Base-by-base conservation (phyloP, 1,140 invertebrate species). In the Leptestheria dahalacensis region DNA sequence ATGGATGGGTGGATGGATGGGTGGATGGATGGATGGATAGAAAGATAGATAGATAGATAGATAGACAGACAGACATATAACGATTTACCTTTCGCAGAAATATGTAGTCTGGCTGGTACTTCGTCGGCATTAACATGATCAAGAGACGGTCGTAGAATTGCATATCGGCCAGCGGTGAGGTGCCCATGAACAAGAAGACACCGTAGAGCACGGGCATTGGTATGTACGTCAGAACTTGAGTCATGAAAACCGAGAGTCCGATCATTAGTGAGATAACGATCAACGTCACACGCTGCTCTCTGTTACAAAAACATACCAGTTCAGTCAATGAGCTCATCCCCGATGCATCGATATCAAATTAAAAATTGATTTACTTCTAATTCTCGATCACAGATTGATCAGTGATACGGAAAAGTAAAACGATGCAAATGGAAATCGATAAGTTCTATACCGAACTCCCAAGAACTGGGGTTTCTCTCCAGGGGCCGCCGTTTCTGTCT, bases 181-280 rank as follows among this genome's bases (percentile, higher is more conserved):
- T 74, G 59, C 81, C 81, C 80, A 83, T 83, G 68, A 79, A 83
- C 4, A 83, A 68, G 68, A 83, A 83, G 2, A 83, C 79, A 15
- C 81, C 81, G 68, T 78, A 83, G 24, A 83, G 69, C 10, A 83
- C 80, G 1, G 81, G 77, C 77, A 82, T 79, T 2, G 66, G 65
- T 51, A 64, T 67, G 57, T 67, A 69, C 53, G 62, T 63, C 49
- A 74, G 62, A 25, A 71, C 20, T n/a, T 65, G 63, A 1, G 70
- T 73, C 46, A 73, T 64, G 52, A 73, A 68, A 3, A 73, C 67
- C 11, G 70, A 71, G 10, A 72, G 61, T 9, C 72, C 70, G 41
- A 74, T 70, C 18, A 72, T 65, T 33, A 70, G 46, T 60, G 69
- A 73, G 26, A 74, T 70, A 3, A 69, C 23, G 25, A 75, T 56